Conservation (phyloP, 2,797 vertebrate genomes). For the Remorina albescens region DNA sequence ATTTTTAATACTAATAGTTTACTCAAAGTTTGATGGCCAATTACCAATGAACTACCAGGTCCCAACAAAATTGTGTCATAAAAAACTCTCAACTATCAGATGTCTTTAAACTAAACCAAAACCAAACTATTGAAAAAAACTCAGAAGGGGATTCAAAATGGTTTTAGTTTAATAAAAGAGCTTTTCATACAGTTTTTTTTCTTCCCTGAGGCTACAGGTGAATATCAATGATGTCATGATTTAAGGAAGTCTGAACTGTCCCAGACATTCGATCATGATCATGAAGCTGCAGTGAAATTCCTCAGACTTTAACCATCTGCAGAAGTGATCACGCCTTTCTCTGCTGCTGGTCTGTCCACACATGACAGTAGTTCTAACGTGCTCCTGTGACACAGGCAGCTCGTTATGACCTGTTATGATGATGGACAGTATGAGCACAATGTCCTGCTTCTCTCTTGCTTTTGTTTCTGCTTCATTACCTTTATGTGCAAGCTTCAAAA, state of each 20-base stretch:
- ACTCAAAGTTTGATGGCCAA: too few species aligned
- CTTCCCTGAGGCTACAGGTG: background rate
- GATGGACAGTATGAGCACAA: background rate
- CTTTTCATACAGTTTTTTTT: too few species aligned
- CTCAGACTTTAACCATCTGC: conserved; percentile 53
- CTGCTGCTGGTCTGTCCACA: conserved; percentile 17
- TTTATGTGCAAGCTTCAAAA: background rate
- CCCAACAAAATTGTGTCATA: too few species aligned
- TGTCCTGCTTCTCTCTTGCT: conserved; percentile 13
- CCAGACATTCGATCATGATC: conserved; percentile 51
- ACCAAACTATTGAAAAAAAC: too few species aligned
- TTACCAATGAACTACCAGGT: too few species aligned
- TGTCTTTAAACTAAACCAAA: too few species aligned
- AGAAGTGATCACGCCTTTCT: conserved; percentile 41
- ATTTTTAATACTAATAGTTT: too few species aligned
- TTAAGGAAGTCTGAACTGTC: conserved; percentile 4
- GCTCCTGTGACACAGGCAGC: background rate
- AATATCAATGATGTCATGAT: conserved; percentile 17
- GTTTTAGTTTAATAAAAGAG: background rate
- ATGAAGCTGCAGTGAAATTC: conserved; percentile 55
- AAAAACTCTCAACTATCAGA: too few species aligned
- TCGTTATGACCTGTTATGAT: background rate
- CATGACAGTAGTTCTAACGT: conserved; percentile 2
- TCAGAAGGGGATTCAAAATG: too few species aligned
- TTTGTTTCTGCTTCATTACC: background rate